These are phyloP conservation scores for Camelus dromedarius DNA, from an alignment of 2,113 vertebrate species.

Conservation along the genomic window DNA sequence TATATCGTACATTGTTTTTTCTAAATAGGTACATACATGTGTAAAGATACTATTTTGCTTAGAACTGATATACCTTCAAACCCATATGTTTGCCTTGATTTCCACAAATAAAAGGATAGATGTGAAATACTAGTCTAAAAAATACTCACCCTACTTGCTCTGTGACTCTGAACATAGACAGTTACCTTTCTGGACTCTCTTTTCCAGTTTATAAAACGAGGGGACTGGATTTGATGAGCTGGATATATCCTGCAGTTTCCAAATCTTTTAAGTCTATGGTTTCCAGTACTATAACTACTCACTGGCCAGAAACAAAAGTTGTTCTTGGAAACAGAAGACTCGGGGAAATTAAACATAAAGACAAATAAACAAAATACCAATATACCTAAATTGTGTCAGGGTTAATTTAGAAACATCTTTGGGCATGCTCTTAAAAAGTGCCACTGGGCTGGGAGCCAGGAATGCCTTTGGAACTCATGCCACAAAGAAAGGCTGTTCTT, in stretches of 20 bases:
- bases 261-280: not conserved
- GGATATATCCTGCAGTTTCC: not conserved
- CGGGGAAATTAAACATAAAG: not conserved
- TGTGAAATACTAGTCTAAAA: not conserved
- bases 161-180: not conserved
- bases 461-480: rapidly evolving
- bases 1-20: not conserved
- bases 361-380: not conserved
- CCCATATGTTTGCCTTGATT: not conserved
- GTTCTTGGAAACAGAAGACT: not conserved
- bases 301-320: not conserved
- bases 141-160: not conserved
- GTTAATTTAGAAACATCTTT: not conserved
- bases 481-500: not conserved
- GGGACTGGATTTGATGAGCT: not conserved
- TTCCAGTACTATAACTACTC: not conserved
- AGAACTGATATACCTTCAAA: not conserved
- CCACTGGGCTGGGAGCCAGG: not conserved
- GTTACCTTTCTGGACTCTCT: not conserved
- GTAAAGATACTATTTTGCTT: not conserved
- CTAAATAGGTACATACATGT: not conserved
- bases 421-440: not conserved
- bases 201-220: not conserved
- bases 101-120: not conserved
- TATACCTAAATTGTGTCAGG: not conserved